Evolutionary conservation across 2,888 invertebrate genomes (phyloP).

Genomic region (Drosophila monieri): DNA sequence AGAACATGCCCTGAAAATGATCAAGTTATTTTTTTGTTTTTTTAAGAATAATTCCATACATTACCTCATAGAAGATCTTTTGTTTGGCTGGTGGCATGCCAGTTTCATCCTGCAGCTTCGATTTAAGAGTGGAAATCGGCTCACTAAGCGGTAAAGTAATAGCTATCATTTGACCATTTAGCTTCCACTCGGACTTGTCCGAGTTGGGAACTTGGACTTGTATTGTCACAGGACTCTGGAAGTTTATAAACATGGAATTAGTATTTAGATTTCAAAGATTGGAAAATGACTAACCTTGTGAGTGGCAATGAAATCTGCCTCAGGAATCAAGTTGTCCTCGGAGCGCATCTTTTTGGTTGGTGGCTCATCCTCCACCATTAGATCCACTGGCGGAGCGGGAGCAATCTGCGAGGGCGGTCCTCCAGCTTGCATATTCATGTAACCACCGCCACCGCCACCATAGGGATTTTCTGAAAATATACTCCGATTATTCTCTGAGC

Average conservation of each 20-base stretch:
- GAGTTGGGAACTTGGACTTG: conserved; percentile 92
- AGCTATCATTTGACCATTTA: conserved; percentile 94
- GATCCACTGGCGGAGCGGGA: conserved; percentile 85
- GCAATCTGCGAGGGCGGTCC: conserved; percentile 77
- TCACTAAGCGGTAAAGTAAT: conserved; percentile 91
- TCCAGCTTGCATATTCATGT: conserved; percentile 82
- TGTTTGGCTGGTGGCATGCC: conserved; percentile 99
- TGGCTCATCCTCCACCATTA: conserved; percentile 91
- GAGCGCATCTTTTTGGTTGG: conserved; percentile 94
- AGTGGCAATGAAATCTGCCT: conserved; percentile 90
- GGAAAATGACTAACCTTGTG: conserved; percentile 84
- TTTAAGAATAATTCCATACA: neutral
- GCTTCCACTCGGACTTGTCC: conserved; percentile 97
- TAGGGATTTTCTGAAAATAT: conserved; percentile 83
- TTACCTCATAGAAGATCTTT: conserved; percentile 96
- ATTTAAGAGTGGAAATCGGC: conserved; percentile 93
- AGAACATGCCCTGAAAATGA: conserved; percentile 94
- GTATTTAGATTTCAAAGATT: neutral
- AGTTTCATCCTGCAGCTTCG: conserved; percentile 91
- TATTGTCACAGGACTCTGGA: conserved; percentile 90
- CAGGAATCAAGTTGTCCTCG: conserved; percentile 96
- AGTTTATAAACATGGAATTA: too few relatives aligned
- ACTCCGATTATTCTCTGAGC: neutral
- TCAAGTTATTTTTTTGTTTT: neutral
- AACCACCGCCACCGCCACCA: conserved; percentile 81